phyloP scores from a whole-genome alignment of 2,797 vertebrate genomes.

The Bucorvus abyssinicus region DNA sequence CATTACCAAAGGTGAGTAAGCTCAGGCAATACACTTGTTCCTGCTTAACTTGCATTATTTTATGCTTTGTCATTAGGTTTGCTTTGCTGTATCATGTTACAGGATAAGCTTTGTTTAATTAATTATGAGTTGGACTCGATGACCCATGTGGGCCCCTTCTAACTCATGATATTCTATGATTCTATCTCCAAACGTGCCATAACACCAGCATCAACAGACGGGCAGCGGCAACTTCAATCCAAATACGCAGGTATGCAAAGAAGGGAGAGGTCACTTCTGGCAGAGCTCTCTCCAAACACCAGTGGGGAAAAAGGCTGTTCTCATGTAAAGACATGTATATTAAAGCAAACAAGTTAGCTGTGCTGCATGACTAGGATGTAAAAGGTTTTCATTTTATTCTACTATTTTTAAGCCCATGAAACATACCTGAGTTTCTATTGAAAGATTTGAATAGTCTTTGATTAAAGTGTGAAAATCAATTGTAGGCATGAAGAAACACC shows the following conservation, averaged over 20 bases:
- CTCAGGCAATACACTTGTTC: not conserved
- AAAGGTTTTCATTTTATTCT: not conserved
- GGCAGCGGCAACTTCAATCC: not conserved
- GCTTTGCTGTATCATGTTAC: not conserved
- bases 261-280: not conserved
- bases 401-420: not conserved
- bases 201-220: not conserved
- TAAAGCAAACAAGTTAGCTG: not conserved
- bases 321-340: not conserved
- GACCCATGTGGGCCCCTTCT: not conserved
- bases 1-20: not conserved
- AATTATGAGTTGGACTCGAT: not conserved
- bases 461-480: constrained; percentile 68
- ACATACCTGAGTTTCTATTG: constrained; percentile 44
- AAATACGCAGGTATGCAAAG: not conserved
- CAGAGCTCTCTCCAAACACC: not conserved
- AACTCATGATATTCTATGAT: not conserved
- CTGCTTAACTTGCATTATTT: not conserved
- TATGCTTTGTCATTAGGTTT: not conserved
- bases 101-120: not conserved
- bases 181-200: not conserved
- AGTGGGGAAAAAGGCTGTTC: not conserved
- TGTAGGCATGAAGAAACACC: constrained; percentile 49
- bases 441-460: constrained; percentile 39
- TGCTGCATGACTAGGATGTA: not conserved